A percentile compares a stretch with the other conserved stretches of the same genome.
These are phyloP conservation scores for Argopecten irradians DNA, from an alignment of 1,140 invertebrate genomes.

Conservation along the genomic window DNA sequence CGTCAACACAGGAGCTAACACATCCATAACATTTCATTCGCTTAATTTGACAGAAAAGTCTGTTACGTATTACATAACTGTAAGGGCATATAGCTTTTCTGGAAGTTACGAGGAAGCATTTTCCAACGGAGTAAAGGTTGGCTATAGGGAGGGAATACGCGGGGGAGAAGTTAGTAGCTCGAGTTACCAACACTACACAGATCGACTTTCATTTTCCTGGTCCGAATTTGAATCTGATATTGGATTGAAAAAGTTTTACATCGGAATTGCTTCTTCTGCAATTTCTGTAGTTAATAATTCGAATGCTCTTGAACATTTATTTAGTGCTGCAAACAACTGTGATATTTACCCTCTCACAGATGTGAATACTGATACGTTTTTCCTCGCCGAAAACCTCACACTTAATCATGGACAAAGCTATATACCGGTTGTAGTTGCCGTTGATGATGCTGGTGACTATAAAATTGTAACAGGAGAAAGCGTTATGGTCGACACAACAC, in stretches of 20 bases:
- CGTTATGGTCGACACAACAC: conserved; percentile 48
- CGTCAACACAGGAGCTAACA: conserved; percentile 52
- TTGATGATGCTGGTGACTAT: conserved; percentile 40
- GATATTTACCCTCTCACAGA: conserved; percentile 18
- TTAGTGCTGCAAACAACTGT: neutral
- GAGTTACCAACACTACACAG: conserved; percentile 39
- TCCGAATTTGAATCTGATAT: conserved; percentile 55
- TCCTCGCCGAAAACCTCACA: conserved; percentile 20
- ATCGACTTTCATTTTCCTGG: conserved; percentile 49
- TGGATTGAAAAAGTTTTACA: conserved; percentile 48
- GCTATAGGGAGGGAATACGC: conserved; percentile 46
- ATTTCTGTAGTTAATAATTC: conserved; percentile 29
- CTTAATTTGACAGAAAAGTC: conserved; percentile 56
- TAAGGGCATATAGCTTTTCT: conserved; percentile 56
- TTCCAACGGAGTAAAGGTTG: conserved; percentile 60
- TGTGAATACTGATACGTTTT: conserved; percentile 39
- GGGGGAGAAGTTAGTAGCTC: conserved; percentile 40
- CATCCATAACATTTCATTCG: conserved; percentile 44
- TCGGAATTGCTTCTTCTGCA: conserved; percentile 34
- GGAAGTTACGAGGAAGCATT: conserved; percentile 54
- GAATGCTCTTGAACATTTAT: conserved; percentile 27
- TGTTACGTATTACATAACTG: conserved; percentile 58
- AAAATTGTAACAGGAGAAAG: neutral
- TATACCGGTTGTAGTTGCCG: conserved; percentile 43
- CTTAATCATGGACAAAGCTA: conserved; percentile 49